Evolutionary conservation across 2,888 invertebrate genomes (phyloP), one percentile per base, ranked within the genome.

Genomic region (Brachypalpus laphriformis): DNA sequence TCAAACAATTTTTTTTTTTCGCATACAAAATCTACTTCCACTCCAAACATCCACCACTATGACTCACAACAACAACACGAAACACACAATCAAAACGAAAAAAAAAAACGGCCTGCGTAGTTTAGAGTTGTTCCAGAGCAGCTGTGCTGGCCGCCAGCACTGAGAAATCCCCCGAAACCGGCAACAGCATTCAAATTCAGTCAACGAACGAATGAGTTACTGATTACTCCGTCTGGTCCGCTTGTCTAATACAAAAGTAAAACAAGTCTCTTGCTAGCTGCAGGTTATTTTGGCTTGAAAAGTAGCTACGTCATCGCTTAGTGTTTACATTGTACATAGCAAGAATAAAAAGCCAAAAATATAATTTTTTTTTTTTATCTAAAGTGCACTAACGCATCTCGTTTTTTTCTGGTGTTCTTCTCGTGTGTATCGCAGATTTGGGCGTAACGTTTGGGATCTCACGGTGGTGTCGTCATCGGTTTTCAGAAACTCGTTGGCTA

Each of bases 171-270:
- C 72, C 63, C 47, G 54, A 54, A 78, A 78, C 82, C 82, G 78
- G 82, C 78, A 78, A 71, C 59, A 82, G 49, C 82, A 83, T 75
- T 80, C 74, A 80, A 83, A 83, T 75, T 83, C 74, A 83, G 78
- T 83, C 74, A 83, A 74, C 74, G 63, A 70, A 74, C 80, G 78
- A 83, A 80, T 74, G 80, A 83, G 83, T 74, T 70, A 70, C 74
- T 65, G 68, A 80, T 74, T 63, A 70, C 70, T 78, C 57, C 56
- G 68, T 74, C 70, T 70, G 42, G 70, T 80, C 56, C 63, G 59
- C 66, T 68, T 61, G 54, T 74, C 72, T 59, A 47, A 40, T 7
- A 63, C 18, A 45, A 11, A 45, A n/a, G n/a, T 4, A 42, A 68
- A 66, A 76, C 59, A 49, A 34, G 56, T 34, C 25, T 59, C 57